phyloP scores from a whole-genome alignment of 1,140 invertebrate genomes.

The Drosophila parabipectinata region DNA sequence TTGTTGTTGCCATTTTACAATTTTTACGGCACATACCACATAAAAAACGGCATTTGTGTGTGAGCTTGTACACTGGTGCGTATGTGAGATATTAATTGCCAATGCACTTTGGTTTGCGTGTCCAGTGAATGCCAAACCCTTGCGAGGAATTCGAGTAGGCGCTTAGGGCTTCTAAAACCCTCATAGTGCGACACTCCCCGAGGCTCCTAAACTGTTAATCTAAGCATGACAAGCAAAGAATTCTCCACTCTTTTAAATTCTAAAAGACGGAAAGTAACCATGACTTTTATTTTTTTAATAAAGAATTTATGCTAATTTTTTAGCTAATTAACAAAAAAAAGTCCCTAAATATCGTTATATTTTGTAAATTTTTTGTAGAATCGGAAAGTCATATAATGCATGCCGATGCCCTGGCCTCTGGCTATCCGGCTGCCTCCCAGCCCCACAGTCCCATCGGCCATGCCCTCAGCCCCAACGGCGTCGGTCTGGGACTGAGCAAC shows the following conservation, averaged over 20 bases:
- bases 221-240: slow-evolving; percentile 31
- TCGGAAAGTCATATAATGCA: slow-evolving; percentile 80
- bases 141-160: slow-evolving; percentile 21
- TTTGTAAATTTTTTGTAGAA: slow-evolving; percentile 40
- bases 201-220: slow-evolving; percentile 13
- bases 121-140: slow-evolving; percentile 14
- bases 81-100: slow-evolving; percentile 3
- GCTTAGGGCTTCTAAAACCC: slow-evolving; percentile 5
- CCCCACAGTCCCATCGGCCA: slow-evolving; percentile 71
- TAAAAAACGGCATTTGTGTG: not conserved
- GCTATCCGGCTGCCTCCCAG: slow-evolving; percentile 59
- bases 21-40: slow-evolving; percentile 19
- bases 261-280: not conserved
- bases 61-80: not conserved
- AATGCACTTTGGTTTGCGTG: slow-evolving; percentile 13
- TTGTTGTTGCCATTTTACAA: slow-evolving; percentile 36
- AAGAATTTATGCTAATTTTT: too few species aligned
- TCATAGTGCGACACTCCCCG: not conserved
- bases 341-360: too few species aligned
- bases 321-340: too few species aligned
- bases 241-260: not conserved
- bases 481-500: slow-evolving; percentile 71
- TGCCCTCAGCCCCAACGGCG: slow-evolving; percentile 73
- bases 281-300: too few species aligned
- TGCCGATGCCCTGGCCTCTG: slow-evolving; percentile 61